Evolutionary conservation across 2,113 vertebrate species (phyloP).

Genomic region (Caranx ignobilis): DNA sequence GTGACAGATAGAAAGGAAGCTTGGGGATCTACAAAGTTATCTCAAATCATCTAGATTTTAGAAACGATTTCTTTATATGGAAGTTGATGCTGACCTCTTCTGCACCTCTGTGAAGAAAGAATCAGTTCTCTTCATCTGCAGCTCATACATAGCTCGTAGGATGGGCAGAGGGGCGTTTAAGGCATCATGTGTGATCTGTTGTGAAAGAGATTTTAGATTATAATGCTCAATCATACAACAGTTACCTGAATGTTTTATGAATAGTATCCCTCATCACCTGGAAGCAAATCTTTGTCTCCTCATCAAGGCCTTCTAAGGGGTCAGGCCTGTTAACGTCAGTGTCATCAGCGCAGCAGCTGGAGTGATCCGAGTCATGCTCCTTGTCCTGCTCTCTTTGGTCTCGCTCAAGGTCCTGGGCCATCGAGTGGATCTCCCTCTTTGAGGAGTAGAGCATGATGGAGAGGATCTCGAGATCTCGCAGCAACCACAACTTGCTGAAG

Average conservation of each 20-base stretch:
- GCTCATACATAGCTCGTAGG: conserved; percentile 94
- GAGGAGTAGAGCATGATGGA: conserved; percentile 98
- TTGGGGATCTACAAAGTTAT: too few relatives aligned
- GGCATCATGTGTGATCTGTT: conserved; percentile 95
- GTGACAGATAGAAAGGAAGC: too few relatives aligned
- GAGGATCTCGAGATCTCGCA: conserved; percentile 95
- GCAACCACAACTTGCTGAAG: conserved; percentile 98
- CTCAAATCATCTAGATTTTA: too few relatives aligned
- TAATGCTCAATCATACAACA: not conserved
- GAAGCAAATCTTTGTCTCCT: conserved; percentile 97
- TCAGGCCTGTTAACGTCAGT: conserved; percentile 87
- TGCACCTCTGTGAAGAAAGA: conserved; percentile 97
- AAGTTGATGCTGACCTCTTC: conserved; percentile 86
- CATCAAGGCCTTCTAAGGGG: conserved; percentile 94
- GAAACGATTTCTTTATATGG: not conserved
- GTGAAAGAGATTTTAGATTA: not conserved
- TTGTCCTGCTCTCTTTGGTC: conserved; percentile 86
- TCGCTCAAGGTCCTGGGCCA: conserved; percentile 88
- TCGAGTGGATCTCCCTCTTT: conserved; percentile 91
- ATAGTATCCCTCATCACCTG: conserved; percentile 83
- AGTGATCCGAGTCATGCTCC: conserved; percentile 87
- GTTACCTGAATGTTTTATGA: not conserved
- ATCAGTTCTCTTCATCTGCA: conserved; percentile 96
- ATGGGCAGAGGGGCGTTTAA: conserved; percentile 95
- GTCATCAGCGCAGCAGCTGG: conserved; percentile 83